Percentiles rank a stretch among this genome's conserved stretches.
These are phyloP conservation scores for Oryzias woworae DNA, from an alignment of 2,113 vertebrate species.

Conservation along the genomic window DNA sequence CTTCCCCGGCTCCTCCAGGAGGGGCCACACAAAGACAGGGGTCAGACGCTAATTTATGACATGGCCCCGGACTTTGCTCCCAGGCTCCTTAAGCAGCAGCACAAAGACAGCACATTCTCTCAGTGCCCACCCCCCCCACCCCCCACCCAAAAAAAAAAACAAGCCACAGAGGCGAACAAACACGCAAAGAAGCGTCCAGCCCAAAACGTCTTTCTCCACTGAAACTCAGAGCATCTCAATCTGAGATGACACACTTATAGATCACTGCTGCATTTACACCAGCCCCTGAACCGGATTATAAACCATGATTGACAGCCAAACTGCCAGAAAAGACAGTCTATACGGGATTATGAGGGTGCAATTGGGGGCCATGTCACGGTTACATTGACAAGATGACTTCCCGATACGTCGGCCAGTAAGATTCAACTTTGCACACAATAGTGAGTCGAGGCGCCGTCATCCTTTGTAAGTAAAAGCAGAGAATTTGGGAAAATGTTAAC, in stretches of 20 bases:
- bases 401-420: conserved; percentile 57
- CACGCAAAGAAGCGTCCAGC: not conserved
- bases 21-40: conserved; percentile 71
- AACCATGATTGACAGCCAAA: conserved; percentile 68
- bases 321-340: conserved; percentile 57
- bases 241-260: not conserved
- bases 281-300: conserved; percentile 37
- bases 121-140: conserved; percentile 5
- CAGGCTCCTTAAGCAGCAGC: conserved; percentile 66
- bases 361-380: conserved; percentile 61
- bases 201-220: not conserved
- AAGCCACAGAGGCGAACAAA: not conserved
- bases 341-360: conserved; percentile 69
- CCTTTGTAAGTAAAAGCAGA: conserved; percentile 69
- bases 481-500: conserved; percentile 78
- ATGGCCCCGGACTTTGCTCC: conserved; percentile 69
- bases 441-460: conserved; percentile 36
- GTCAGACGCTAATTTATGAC: conserved; percentile 82
- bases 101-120: conserved; percentile 58
- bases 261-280: conserved; percentile 13
- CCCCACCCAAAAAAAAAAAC: conserved; percentile 10
- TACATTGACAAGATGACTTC: conserved; percentile 69
- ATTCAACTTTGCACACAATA: conserved; percentile 52
- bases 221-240: not conserved
- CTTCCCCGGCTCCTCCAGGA: conserved; percentile 62